phyloP scores from a whole-genome alignment of 2,113 vertebrate genomes.

The Centropristis striata region DNA sequence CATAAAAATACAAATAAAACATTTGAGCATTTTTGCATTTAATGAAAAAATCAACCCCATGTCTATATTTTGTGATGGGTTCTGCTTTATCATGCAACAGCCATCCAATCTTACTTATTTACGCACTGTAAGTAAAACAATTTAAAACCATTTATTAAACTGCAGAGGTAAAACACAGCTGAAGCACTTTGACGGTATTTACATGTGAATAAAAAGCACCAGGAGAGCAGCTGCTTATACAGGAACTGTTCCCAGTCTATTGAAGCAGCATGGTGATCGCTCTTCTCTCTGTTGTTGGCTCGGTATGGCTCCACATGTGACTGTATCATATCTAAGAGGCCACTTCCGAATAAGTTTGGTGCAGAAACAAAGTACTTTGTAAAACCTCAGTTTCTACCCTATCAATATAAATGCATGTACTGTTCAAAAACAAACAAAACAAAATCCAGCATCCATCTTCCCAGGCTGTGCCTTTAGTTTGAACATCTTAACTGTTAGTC shows the following conservation, averaged over 20 bases:
- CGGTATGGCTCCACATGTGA: not conserved
- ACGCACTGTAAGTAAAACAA: not conserved
- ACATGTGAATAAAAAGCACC: constrained; percentile 51
- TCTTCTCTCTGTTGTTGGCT: constrained; percentile 14
- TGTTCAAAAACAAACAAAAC: constrained; percentile 24
- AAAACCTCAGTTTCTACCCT: constrained; percentile 10
- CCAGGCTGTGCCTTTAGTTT: constrained; percentile 42
- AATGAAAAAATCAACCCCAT: too few species aligned
- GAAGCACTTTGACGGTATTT: constrained; percentile 61
- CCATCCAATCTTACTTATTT: not conserved
- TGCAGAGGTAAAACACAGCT: constrained; percentile 34
- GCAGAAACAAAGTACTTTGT: constrained; percentile 40
- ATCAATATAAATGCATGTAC: constrained; percentile 16
- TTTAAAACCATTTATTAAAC: constrained; percentile 33
- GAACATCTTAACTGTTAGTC: constrained; percentile 34
- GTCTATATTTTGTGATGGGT: not conserved
- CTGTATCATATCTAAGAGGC: not conserved
- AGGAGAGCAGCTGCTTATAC: constrained; percentile 36
- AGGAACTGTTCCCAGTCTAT: constrained; percentile 22
- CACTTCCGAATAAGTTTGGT: constrained; percentile 13
- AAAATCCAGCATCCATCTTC: constrained; percentile 23
- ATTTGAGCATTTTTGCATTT: not conserved
- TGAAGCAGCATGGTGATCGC: constrained; percentile 23
- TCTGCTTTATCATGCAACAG: constrained; percentile 21
- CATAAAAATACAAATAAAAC: not conserved